phyloP scores from a whole-genome alignment of 2,888 invertebrate genomes.

The Apodemia duryi region DNA sequence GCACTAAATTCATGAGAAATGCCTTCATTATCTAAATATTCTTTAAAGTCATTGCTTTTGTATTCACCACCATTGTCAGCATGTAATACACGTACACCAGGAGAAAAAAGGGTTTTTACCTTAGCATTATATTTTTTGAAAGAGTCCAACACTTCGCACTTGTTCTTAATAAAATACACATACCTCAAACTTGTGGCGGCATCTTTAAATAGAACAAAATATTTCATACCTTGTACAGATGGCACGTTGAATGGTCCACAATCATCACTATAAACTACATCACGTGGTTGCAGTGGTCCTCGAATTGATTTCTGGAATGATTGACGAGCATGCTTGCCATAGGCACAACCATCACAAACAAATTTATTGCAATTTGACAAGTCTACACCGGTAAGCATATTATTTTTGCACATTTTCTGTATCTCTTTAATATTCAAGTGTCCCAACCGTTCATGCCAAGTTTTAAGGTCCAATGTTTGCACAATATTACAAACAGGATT shows the following conservation, averaged over 20 bases:
- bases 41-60: not conserved
- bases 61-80: conserved; percentile 14
- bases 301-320: conserved; percentile 7
- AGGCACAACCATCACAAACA: conserved; percentile 9
- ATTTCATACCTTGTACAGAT: conserved; percentile 14
- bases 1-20: conserved; percentile 17
- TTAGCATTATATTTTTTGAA: conserved; percentile 3
- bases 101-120: not conserved
- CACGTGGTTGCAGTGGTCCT: not conserved
- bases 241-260: conserved; percentile 11
- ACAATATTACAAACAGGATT: conserved; percentile 21
- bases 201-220: conserved; percentile 17
- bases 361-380: not conserved
- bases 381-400: not conserved
- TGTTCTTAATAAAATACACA: not conserved
- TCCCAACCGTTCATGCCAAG: conserved; percentile 28
- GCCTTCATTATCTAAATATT: not conserved
- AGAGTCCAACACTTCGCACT: conserved; percentile 6
- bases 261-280: conserved; percentile 14
- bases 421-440: conserved; percentile 26
- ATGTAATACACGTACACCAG: conserved; percentile 4
- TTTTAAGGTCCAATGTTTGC: conserved; percentile 19
- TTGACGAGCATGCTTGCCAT: conserved; percentile 6
- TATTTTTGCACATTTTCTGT: conserved; percentile 22
- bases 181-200: conserved; percentile 7